These are phyloP conservation scores for Bombus haemorrhoidalis DNA, from an alignment of 1,140 invertebrate species.

Conservation along the genomic window DNA sequence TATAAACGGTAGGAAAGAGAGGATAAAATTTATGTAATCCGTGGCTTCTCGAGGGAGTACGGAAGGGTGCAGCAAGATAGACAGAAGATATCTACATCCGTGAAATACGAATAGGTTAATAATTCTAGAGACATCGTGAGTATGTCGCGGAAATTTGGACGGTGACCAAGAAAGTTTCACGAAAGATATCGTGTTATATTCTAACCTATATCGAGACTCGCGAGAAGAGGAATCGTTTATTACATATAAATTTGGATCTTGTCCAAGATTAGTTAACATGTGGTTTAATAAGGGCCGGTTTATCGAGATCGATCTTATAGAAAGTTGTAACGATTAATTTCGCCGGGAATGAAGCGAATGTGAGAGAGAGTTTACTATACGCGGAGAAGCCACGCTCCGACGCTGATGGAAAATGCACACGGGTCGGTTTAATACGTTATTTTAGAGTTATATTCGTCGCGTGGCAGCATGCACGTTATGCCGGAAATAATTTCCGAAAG, in stretches of 20 bases:
- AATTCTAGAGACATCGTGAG: constrained; percentile 37
- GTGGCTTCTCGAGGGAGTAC: neutral
- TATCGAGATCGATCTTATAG: neutral
- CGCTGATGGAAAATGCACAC: too few species aligned
- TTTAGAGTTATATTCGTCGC: neutral
- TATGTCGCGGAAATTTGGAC: constrained; percentile 39
- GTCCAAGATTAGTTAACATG: constrained; percentile 35
- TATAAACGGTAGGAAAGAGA: neutral
- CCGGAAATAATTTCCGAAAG: neutral
- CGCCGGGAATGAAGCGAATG: too few species aligned
- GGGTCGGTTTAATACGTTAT: too few species aligned
- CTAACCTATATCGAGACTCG: constrained; percentile 31
- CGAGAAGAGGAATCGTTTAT: constrained; percentile 24
- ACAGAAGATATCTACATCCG: neutral
- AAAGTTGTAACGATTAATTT: neutral
- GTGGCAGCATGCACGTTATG: neutral
- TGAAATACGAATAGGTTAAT: constrained; percentile 48
- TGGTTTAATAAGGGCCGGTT: neutral
- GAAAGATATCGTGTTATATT: constrained; percentile 36
- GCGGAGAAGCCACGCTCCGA: too few species aligned
- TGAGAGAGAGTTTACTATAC: too few species aligned
- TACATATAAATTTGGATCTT: constrained; percentile 11
- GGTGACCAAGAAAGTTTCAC: constrained; percentile 37
- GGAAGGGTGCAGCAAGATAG: too few species aligned
- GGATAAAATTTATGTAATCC: constrained; percentile 27